phyloP scores from a whole-genome alignment of 2,888 invertebrate species.

The Drymonia ruficornis region DNA sequence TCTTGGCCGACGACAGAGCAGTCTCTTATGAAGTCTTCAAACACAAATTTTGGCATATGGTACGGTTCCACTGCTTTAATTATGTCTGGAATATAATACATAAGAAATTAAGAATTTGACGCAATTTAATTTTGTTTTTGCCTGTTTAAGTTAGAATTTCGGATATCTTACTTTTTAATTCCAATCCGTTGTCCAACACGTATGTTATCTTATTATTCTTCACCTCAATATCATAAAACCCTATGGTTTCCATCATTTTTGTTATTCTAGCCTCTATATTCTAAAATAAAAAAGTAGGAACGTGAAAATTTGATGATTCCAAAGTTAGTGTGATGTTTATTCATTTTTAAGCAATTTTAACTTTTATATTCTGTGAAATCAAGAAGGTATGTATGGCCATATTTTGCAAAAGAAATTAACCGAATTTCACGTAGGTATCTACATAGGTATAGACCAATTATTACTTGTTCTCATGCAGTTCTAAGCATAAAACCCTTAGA shows the following conservation, averaged over 20 bases:
- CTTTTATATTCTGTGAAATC: too few species aligned
- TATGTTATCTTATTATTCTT: slow-evolving; percentile 84
- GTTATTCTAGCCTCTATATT: slow-evolving; percentile 85
- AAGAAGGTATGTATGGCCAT: too few species aligned
- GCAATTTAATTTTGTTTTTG: neutral
- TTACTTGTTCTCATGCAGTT: too few species aligned
- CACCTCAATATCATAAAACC: slow-evolving; percentile 86
- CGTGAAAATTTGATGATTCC: neutral
- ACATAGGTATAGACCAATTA: too few species aligned
- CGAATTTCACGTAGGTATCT: too few species aligned
- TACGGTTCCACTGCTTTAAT: slow-evolving; percentile 90
- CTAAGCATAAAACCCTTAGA: too few species aligned
- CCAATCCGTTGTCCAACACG: slow-evolving; percentile 82
- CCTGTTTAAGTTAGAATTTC: neutral
- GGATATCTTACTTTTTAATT: slow-evolving; percentile 83
- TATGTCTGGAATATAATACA: slow-evolving; percentile 80
- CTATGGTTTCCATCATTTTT: slow-evolving; percentile 82
- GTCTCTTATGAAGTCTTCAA: slow-evolving; percentile 87
- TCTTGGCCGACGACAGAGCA: slow-evolving; percentile 79
- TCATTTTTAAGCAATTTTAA: too few species aligned
- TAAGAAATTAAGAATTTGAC: slow-evolving; percentile 6
- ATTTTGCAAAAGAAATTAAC: too few species aligned
- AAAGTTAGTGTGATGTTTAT: too few species aligned
- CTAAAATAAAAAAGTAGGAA: slow-evolving; percentile 34
- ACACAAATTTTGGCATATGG: slow-evolving; percentile 84